These are phyloP conservation scores for Chirona hameri DNA, from an alignment of 2,888 invertebrate species.

Conservation along the genomic window DNA sequence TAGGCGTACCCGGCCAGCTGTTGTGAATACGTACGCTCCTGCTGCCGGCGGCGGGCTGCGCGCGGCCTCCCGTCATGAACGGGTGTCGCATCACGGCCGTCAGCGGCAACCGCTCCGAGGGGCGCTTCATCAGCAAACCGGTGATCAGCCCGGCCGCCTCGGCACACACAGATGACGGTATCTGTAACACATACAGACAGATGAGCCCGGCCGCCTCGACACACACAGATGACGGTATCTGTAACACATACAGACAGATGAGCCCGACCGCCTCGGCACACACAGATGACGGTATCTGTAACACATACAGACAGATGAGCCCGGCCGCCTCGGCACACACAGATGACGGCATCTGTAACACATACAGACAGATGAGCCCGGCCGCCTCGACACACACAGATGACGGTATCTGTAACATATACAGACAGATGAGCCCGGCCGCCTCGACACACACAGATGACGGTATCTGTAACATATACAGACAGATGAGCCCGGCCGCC, in stretches of 20 bases:
- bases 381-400: slow-evolving; percentile 76
- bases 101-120: slow-evolving; percentile 72
- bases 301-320: no score
- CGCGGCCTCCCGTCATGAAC: slow-evolving; percentile 53
- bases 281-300: slow-evolving; percentile 67
- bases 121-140: slow-evolving; percentile 79
- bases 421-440: no score
- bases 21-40: not conserved
- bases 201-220: no score
- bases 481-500: slow-evolving; percentile 81
- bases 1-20: not conserved
- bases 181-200: slow-evolving; percentile 45
- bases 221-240: no score
- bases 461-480: no score
- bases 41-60: slow-evolving; percentile 31
- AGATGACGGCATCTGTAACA: no score
- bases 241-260: no score
- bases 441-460: no score
- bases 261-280: slow-evolving; percentile 81
- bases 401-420: slow-evolving; percentile 59
- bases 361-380: slow-evolving; percentile 81
- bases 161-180: slow-evolving; percentile 71
- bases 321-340: no score
- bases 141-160: slow-evolving; percentile 83
- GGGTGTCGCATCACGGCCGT: slow-evolving; percentile 73